Evolutionary conservation across 2,113 vertebrate species (phyloP), one percentile per base, ranked within the genome.

Genomic region (Dicaeum eximium): DNA sequence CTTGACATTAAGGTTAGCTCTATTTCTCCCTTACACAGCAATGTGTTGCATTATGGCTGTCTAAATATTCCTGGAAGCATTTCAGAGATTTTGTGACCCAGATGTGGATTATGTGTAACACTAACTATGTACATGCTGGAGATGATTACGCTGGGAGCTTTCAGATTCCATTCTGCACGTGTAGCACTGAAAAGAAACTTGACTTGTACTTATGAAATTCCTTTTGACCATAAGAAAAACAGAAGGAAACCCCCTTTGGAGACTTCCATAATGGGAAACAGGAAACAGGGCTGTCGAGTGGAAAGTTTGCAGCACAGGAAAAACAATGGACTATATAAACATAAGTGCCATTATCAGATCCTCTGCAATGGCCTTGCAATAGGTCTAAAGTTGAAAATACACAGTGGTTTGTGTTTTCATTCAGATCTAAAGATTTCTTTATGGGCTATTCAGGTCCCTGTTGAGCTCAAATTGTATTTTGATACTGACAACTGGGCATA

Each of bases 91-190:
- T 94, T 95, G 95, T 91, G 90, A 90, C 79, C 93, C 95, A 97
- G 93, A 96, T 95, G 94, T 96, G 94, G 94, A 94, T 94, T 96
- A 86, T 92, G 51, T 97, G 75, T 93, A 96, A 92, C 78, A 77
- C 92, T 92, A 95, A 92, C 93, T 93, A 44, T 56, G 67, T 87
- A 92, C 91, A 86, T 88, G 74, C 78, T 94, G 94, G 80, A 96
- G 91, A 89, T 65, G 45, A 92, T 96, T 95, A 96, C 0, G 28
- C 71, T 95, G 78, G 62, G 78, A 93, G 88, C 94, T 93, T 96
- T 96, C 88, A 78, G 81, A 96, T 96, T 96, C 92, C 94, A 80
- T 88, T 95, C 90, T 86, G 85, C 85, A 93, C 6, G 7, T 95
- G 92, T 90, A 94, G 90, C 79, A 74, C 71, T 93, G 92, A 92